phyloP scores from a whole-genome alignment of 2,113 vertebrate species.

The Zeus faber region DNA sequence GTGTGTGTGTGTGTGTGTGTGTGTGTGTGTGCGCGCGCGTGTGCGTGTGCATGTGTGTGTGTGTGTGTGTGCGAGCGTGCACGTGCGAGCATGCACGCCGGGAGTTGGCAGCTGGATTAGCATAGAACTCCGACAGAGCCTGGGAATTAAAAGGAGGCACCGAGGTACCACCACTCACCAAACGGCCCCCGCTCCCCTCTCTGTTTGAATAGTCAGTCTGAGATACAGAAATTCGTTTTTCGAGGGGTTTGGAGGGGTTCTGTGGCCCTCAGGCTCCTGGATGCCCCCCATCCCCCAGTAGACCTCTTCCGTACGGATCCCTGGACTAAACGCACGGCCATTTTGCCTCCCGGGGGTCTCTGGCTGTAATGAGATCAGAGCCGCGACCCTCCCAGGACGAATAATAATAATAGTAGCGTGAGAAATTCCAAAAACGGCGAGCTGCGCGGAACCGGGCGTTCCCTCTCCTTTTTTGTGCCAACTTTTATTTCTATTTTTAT shows the following conservation, averaged over 20 bases:
- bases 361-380: constrained; percentile 89
- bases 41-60: constrained; percentile 37
- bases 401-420: too few relatives aligned
- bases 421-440: too few relatives aligned
- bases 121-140: constrained; percentile 83
- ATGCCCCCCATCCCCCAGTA: too few relatives aligned
- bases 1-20: constrained; percentile 57
- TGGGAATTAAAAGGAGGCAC: constrained; percentile 82
- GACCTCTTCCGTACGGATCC: constrained; percentile 83
- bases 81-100: constrained; percentile 18
- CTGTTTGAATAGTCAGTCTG: constrained; percentile 85
- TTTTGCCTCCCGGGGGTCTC: constrained; percentile 85
- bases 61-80: constrained; percentile 57
- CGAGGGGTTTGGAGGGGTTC: constrained; percentile 77
- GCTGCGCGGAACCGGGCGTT: too few relatives aligned
- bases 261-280: constrained; percentile 82
- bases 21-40: neutral
- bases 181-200: constrained; percentile 76
- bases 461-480: too few relatives aligned
- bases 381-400: constrained; percentile 89
- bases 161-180: too few relatives aligned
- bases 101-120: constrained; percentile 76
- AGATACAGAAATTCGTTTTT: constrained; percentile 83
- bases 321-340: constrained; percentile 86
- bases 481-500: too few relatives aligned